Evolutionary conservation across 1,140 invertebrate species (phyloP), one percentile per base, ranked within the genome.

Genomic region (Nylanderia fulva): DNA sequence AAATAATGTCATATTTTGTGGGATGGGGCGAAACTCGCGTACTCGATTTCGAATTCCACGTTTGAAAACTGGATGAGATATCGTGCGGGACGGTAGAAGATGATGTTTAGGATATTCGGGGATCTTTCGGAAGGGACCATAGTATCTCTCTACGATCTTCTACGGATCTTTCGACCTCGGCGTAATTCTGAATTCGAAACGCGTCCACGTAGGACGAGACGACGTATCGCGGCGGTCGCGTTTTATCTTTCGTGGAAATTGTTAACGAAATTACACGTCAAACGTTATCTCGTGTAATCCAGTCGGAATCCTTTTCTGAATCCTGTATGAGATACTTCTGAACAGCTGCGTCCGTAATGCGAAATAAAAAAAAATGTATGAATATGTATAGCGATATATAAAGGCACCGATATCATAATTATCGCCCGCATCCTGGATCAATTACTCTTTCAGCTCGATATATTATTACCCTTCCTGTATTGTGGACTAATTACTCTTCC

Each of bases 121-220:
- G 33, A 77, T 88, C 27, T 87, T 52, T 87, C 58, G 75, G 79
- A n/a, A n/a, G n/a, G 69, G 54, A 86, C 29, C 71, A 66, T 87
- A 88, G 15, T 48, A 48, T 48, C 45, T 48, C 45, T 88, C 86
- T 85, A 88, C 69, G 75, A 88, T 88, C 87, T 88, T 88, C 61
- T 83, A 61, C 74, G 74, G 82, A 75, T 85, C 87, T 56, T 9
- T 8, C 76, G 75, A 82, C 74, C 83, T 75, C 83, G 74, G 3
- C 42, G 61, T 88, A 80, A 88, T 88, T 88, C 33, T 29, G 61
- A 85, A 88, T 88, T 88, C 86, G 83, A 85, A 66, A 42, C 76
- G 74, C 71, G 86, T 71, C 1, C 3, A 48, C 48, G 52, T n/a
- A 24, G 69, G 45, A 87, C 61, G 72, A n/a, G n/a, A 60, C 63